phyloP scores from a whole-genome alignment of 2,888 invertebrate genomes.

The Athetis lepigone region DNA sequence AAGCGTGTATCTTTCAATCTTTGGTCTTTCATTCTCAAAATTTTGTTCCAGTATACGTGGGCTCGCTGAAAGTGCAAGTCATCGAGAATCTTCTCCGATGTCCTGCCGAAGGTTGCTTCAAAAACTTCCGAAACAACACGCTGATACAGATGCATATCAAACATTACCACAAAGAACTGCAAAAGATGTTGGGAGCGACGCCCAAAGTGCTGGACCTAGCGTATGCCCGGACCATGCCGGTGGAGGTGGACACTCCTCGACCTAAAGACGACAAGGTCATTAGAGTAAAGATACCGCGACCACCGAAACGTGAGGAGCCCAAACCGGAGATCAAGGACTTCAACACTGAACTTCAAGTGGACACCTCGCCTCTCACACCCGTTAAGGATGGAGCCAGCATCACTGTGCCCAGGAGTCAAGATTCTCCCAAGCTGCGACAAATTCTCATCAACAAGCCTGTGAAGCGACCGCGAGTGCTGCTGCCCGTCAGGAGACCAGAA shows the following conservation, averaged over 20 bases:
- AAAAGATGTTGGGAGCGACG: constrained; percentile 93
- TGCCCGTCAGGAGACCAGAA: constrained; percentile 80
- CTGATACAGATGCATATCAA: constrained; percentile 98
- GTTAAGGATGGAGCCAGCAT: constrained; percentile 54
- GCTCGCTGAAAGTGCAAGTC: constrained; percentile 92
- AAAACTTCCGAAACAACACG: constrained; percentile 97
- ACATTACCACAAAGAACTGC: constrained; percentile 96
- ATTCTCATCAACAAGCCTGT: constrained; percentile 78
- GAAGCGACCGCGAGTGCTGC: constrained; percentile 81
- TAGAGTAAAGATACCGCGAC: constrained; percentile 80
- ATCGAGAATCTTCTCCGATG: constrained; percentile 93
- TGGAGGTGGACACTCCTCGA: constrained; percentile 59
- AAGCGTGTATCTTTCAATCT: too few species aligned
- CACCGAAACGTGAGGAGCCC: constrained; percentile 76
- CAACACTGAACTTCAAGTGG: constrained; percentile 58
- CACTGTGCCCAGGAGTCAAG: constrained; percentile 69
- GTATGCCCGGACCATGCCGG: constrained; percentile 92
- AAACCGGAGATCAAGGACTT: constrained; percentile 59
- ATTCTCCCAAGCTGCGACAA: constrained; percentile 83
- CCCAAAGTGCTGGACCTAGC: constrained; percentile 97
- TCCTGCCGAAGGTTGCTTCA: constrained; percentile 95
- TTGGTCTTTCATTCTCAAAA: neutral
- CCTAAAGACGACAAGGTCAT: constrained; percentile 69
- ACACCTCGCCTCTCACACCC: constrained; percentile 60
- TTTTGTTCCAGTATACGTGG: constrained; percentile 87